Evolutionary conservation across 2,797 vertebrate genomes (phyloP).

Genomic region (Mormyrops attenuatus): DNA sequence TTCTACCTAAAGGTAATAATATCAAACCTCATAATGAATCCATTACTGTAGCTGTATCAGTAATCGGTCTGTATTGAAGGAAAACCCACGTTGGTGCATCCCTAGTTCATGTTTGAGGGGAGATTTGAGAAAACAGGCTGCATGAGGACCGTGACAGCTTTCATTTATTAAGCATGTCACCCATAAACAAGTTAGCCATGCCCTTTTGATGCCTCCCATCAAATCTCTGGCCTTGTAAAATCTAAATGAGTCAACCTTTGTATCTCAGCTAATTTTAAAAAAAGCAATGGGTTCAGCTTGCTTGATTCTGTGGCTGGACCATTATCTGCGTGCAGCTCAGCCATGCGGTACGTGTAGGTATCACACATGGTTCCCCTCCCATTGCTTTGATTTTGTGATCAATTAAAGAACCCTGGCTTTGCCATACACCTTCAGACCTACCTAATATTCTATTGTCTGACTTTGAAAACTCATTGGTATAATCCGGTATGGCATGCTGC

Average conservation of each 20-base stretch:
- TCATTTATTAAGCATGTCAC: conserved; percentile 33
- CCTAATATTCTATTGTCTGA: neutral
- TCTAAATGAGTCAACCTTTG: conserved; percentile 7
- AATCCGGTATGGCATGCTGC: neutral
- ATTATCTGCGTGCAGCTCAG: neutral
- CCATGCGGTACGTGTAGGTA: neutral
- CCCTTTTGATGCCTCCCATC: neutral
- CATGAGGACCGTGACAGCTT: conserved; percentile 14
- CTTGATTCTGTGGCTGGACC: neutral
- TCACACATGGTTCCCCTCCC: conserved; percentile 2
- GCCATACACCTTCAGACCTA: neutral
- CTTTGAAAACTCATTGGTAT: conserved; percentile 23
- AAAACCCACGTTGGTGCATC: neutral
- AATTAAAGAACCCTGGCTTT: conserved; percentile 7
- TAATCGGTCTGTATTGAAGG: neutral
- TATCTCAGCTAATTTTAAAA: conserved; percentile 16
- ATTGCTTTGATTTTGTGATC: neutral
- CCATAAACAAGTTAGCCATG: conserved; percentile 9
- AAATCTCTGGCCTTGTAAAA: neutral
- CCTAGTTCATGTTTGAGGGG: neutral
- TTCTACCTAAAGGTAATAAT: neutral
- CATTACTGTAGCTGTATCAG: neutral
- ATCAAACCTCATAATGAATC: neutral
- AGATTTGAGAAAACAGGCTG: neutral
- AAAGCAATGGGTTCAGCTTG: neutral